Base-by-base conservation (phyloP, 2,113 vertebrate genomes). In the Acanthisitta chloris region DNA sequence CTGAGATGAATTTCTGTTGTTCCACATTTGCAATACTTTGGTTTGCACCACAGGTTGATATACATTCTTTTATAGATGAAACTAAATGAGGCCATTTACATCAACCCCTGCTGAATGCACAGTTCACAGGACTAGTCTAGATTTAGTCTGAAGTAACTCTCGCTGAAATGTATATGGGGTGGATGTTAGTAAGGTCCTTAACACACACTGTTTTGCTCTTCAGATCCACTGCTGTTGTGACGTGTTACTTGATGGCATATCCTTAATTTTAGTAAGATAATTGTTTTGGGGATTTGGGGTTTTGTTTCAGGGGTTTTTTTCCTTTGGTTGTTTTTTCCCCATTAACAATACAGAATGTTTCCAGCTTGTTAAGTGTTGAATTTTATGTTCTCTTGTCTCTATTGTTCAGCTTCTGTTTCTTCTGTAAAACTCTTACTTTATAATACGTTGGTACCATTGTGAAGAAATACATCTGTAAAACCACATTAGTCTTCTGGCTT, bases 381-480 rank as follows among this genome's bases (percentile, higher is more conserved):
- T 77, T 88, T 33, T 43, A 58, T 70, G 36, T 87, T 45, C 25
- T 72, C 29, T 79, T 28, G 2, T 52, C 36, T 87, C n/a, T 79
- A 13, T 80, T 43, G 23, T 25, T 89, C 51, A 46, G 54, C n/a
- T 85, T 90, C 36, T 34, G 31, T 91, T 85, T 78, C 57, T 20
- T 36, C 40, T 86, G 69, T 55, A 71, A 79, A 70, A 34, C 14
- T 67, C 57, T 31, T 28, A 24, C 36, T 69, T 81, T 67, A 25
- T 34, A 23, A 14, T 64, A 78, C 46, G 36, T n/a, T 86, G 83
- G 79, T 86, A 43, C 7, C 45, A 21, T 33, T 79, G 58, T 79
- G 89, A 94, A 91, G 83, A 76, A 92, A 87, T 67, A 79, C 12
- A 58, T 90, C n/a, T 64, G 15, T 42, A 67, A 88, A 94, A 45